These are phyloP conservation scores for Hafferia zeledoni DNA, from an alignment of 2,797 vertebrate species.

Conservation along the genomic window DNA sequence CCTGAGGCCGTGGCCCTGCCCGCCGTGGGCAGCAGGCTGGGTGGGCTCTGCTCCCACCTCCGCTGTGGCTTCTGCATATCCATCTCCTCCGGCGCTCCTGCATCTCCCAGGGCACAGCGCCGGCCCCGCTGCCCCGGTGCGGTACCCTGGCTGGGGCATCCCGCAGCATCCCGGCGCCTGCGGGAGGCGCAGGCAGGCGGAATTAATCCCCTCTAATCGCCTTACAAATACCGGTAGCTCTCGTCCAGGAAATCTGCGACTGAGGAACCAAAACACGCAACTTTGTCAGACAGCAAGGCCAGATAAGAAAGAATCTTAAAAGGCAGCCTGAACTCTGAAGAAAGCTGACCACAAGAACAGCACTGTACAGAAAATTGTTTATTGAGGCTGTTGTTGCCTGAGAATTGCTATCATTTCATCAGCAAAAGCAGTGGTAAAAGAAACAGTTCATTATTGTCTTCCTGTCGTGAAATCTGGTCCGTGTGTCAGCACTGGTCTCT, in stretches of 20 bases:
- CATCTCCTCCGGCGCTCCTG: not conserved
- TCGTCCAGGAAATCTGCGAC: slow-evolving; percentile 15
- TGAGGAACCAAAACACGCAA: not conserved
- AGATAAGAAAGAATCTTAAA: not conserved
- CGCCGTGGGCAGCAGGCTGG: not conserved
- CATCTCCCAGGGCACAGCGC: too few relatives aligned
- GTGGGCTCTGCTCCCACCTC: not conserved
- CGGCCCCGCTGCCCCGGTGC: fast-evolving
- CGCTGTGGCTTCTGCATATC: fast-evolving
- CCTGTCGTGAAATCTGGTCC: not conserved
- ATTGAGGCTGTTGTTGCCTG: not conserved
- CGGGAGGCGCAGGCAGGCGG: not conserved
- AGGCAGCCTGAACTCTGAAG: not conserved
- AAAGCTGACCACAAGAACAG: slow-evolving; percentile 30
- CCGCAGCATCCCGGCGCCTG: not conserved
- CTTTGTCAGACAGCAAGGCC: not conserved
- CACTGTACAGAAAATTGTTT: slow-evolving; percentile 40
- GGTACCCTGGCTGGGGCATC: not conserved
- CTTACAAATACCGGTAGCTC: slow-evolving; percentile 13
- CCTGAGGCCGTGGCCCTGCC: not conserved
- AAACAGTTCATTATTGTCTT: not conserved
- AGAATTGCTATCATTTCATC: slow-evolving; percentile 10
- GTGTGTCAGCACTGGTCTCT: slow-evolving; percentile 66
- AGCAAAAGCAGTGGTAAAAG: not conserved
- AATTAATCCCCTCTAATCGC: slow-evolving; percentile 8